Conservation (phyloP, 1,140 invertebrate species). For the Nasonia longicornis region DNA sequence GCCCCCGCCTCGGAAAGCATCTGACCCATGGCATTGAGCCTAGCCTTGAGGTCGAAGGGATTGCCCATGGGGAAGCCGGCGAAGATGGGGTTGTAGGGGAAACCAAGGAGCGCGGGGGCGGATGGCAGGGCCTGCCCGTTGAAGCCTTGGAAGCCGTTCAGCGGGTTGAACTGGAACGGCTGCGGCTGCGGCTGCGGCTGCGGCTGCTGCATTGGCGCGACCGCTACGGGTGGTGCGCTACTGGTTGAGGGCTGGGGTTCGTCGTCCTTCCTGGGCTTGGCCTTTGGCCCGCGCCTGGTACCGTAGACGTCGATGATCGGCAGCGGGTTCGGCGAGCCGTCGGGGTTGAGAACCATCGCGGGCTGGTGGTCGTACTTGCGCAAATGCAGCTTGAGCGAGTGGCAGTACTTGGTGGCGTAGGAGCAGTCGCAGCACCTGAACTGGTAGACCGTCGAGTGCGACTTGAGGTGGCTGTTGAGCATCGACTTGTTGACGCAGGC, state of each 20-base stretch:
- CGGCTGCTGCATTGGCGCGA: too few relatives aligned
- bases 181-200: neutral
- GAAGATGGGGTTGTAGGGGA: conserved; percentile 51
- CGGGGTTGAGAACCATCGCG: conserved; percentile 86
- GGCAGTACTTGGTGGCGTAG: conserved; percentile 99
- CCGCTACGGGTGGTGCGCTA: too few relatives aligned
- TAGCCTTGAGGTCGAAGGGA: neutral
- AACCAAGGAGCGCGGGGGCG: conserved; percentile 18
- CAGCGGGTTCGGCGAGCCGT: conserved; percentile 87
- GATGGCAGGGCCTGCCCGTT: conserved; percentile 5
- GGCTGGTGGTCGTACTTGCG: conserved; percentile 92
- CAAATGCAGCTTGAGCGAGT: conserved; percentile 95
- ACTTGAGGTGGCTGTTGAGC: conserved; percentile 98
- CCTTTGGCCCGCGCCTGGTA: conserved; percentile 82
- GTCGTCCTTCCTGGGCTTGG: conserved; percentile 66
- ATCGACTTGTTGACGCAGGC: conserved; percentile 99
- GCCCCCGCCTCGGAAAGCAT: too few relatives aligned
- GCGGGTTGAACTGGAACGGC: conserved; percentile 11
- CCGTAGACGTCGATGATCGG: conserved; percentile 93
- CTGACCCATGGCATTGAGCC: too few relatives aligned
- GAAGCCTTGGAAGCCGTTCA: neutral
- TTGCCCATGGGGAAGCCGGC: conserved; percentile 43
- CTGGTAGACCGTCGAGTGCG: conserved; percentile 96
- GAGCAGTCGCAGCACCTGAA: conserved; percentile 94
- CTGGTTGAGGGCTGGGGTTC: conserved; percentile 2